A percentile compares a stretch with the other conserved stretches of the same genome.
Evolutionary conservation across 2,797 vertebrate genomes (phyloP).

Genomic region (Hydrocynus forskahlii): DNA sequence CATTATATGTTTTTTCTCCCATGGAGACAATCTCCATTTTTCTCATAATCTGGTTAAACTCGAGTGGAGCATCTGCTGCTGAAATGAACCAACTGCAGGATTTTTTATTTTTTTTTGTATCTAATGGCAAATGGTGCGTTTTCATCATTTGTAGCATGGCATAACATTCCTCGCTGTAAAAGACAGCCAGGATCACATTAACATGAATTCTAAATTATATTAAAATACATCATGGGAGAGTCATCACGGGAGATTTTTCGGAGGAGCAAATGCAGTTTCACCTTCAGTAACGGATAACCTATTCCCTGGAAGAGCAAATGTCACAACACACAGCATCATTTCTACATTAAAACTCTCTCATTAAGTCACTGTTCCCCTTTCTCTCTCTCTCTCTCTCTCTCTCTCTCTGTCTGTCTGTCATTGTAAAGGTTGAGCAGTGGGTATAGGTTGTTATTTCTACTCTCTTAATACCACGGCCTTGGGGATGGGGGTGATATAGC

Average conservation of each 20-base stretch:
- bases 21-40: not conserved
- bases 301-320: conserved; percentile 74
- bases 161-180: not conserved
- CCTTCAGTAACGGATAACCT: conserved; percentile 64
- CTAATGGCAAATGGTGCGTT: not conserved
- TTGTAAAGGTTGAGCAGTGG: conserved; percentile 51
- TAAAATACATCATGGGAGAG: conserved; percentile 18
- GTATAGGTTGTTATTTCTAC: conserved; percentile 56
- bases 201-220: not conserved
- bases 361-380: conserved; percentile 61
- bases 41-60: not conserved
- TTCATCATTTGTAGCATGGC: not conserved
- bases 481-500: conserved; percentile 46
- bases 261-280: conserved; percentile 37
- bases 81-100: not conserved
- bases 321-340: conserved; percentile 71
- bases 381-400: conserved; percentile 6
- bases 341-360: conserved; percentile 71
- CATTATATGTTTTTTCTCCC: not conserved
- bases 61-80: not conserved
- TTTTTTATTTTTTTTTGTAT: not conserved
- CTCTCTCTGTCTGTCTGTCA: conserved; percentile 13
- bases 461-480: conserved; percentile 54
- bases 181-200: not conserved
- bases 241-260: conserved; percentile 41